phyloP scores from a whole-genome alignment of 2,888 invertebrate genomes.

The Nudaria mundana region DNA sequence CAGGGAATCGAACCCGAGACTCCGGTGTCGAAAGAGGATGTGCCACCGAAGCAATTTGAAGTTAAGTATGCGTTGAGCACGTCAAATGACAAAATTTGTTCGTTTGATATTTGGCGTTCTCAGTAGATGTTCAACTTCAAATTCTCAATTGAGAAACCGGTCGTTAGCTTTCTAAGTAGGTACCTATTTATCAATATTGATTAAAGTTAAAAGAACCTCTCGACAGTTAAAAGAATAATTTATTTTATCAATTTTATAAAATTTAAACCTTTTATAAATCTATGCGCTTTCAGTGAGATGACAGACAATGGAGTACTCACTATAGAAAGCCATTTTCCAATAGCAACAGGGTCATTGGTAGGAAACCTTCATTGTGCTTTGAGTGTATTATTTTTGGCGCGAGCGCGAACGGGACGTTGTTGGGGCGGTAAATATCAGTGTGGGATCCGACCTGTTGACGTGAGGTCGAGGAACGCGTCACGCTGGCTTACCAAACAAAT shows the following conservation, averaged over 20 bases:
- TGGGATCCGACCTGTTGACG: conserved; percentile 78
- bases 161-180: too few species aligned
- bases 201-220: background rate
- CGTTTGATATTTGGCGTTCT: too few species aligned
- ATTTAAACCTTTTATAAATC: conserved; percentile 40
- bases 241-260: conserved; percentile 1
- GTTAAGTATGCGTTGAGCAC: too few species aligned
- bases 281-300: conserved; percentile 40
- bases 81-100: too few species aligned
- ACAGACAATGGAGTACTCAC: conserved; percentile 53
- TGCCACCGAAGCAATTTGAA: too few species aligned
- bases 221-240: too few species aligned
- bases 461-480: conserved; percentile 59
- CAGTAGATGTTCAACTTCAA: too few species aligned
- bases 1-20: too few species aligned
- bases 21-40: too few species aligned
- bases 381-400: conserved; percentile 76
- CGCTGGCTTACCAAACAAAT: conserved; percentile 31
- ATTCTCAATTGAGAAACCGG: too few species aligned
- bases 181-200: too few species aligned
- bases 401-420: conserved; percentile 62
- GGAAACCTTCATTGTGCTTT: conserved; percentile 64
- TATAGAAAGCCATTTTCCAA: conserved; percentile 69
- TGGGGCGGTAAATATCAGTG: conserved; percentile 58
- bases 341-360: conserved; percentile 68